Conservation (phyloP, 2,113 vertebrate genomes). For the Stegostoma tigrinum region DNA sequence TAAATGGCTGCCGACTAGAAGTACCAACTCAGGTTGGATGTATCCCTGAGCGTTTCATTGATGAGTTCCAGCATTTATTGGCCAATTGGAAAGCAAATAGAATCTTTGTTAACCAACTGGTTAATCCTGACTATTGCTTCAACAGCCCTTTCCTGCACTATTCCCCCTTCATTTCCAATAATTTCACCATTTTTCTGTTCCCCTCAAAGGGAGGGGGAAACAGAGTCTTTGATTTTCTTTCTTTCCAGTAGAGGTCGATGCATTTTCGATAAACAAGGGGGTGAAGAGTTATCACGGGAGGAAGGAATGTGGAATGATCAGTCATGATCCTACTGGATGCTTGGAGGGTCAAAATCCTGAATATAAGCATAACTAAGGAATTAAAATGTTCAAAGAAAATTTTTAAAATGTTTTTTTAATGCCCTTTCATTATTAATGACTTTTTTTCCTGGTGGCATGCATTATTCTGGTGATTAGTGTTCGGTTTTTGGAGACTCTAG, state of each 20-base stretch:
- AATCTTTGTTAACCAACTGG: background rate
- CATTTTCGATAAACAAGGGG: too few species aligned
- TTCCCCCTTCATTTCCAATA: background rate
- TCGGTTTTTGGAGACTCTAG: background rate
- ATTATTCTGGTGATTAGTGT: background rate
- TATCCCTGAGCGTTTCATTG: background rate
- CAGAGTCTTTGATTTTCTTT: too few species aligned
- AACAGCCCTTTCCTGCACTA: too few species aligned
- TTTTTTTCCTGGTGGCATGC: background rate
- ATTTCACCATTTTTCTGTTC: background rate
- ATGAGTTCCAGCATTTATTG: background rate
- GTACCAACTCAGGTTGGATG: too few species aligned
- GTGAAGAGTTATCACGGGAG: too few species aligned
- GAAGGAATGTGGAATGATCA: too few species aligned
- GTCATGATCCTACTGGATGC: too few species aligned
- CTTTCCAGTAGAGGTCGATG: too few species aligned
- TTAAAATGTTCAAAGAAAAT: background rate
- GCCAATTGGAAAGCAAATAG: too few species aligned
- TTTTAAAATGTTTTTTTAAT: too few species aligned
- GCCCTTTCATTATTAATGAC: background rate
- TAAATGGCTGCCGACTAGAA: background rate
- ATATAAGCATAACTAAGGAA: background rate
- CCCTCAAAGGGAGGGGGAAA: too few species aligned
- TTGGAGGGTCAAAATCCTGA: too few species aligned
- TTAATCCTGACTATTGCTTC: background rate